These are phyloP conservation scores for Mormyrops attenuatus DNA, from an alignment of 2,797 vertebrate species.

Conservation along the genomic window DNA sequence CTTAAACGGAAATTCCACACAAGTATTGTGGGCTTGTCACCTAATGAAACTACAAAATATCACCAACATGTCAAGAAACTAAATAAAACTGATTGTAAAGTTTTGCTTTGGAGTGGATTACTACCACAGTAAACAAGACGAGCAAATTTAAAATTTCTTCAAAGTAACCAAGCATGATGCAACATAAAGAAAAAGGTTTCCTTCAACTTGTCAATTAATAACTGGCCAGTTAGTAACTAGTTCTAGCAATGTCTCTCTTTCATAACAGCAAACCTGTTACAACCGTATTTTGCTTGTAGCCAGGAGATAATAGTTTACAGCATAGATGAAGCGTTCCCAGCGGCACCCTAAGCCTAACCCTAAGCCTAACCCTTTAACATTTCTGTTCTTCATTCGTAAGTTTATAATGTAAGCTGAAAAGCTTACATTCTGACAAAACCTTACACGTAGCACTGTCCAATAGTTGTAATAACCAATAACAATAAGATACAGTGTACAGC, in stretches of 20 bases:
- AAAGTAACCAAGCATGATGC: neutral
- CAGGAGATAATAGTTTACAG: neutral
- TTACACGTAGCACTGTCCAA: neutral
- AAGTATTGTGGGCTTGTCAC: neutral
- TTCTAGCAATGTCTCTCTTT: neutral
- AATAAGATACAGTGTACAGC: neutral
- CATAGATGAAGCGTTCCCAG: neutral
- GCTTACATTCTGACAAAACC: neutral
- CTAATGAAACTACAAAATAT: neutral
- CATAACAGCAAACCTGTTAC: neutral
- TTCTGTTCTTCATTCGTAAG: neutral
- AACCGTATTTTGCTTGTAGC: neutral
- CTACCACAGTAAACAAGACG: neutral
- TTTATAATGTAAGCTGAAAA: neutral
- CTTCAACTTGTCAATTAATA: neutral
- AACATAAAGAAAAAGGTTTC: neutral
- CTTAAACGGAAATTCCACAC: neutral
- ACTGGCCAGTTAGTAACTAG: neutral
- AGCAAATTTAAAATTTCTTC: neutral
- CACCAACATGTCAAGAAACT: neutral
- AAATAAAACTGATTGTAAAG: neutral
- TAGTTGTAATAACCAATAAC: neutral
- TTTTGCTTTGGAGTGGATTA: neutral
- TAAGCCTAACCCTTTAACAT: neutral
- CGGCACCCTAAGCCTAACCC: neutral